Base-by-base conservation (phyloP, 2,113 vertebrate species). In the Oryzias javanicus region DNA sequence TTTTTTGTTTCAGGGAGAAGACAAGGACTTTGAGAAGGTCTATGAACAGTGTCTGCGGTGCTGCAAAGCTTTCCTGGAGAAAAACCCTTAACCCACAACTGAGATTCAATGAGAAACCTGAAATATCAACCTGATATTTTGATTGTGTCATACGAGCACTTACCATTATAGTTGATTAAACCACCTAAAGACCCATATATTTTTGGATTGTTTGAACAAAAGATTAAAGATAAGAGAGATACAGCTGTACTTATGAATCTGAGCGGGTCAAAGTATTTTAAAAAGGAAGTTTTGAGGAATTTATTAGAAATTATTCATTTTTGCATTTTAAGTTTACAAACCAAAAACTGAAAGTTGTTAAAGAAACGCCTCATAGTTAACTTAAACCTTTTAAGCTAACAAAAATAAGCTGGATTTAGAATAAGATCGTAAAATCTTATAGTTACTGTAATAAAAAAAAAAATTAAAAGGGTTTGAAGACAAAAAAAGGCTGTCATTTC, bases 11-110 rank as follows among this genome's bases (percentile, higher is more conserved):
- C 72, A 99, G 96, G 97, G 94, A 17, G 91, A 67, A 0, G 93
- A 94, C 45, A 80, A 92, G 60, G 92, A 94, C 88, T 97, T 96
- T 78, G 94, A 95, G 85, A 91, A 80, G 13, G 94, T 95, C 65
- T 95, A 95, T 1, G 87, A 94, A 67, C 94, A 95, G 62, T 94
- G 93, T 67, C 42, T 87, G 46, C 90, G 94, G 59, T 96, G 93
- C 90, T 95, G 93, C 89, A 89, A 86, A 83, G 92, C 82, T 2
- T 94, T 95, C 80, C 83, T 95, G 83, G 93, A 94, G 42, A 44
- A 8, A 4, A 86, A 85, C 56, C 87, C 86, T 47, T 93, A 90
- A 89, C 77, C 6, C 27, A 42, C 59, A 7, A 41, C 4, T 35
- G 1, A 20, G 4, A 74, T 29, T 60, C 17, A 57, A 13, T 35